Evolutionary conservation across 2,797 vertebrate genomes (phyloP), one percentile per base, ranked within the genome.

Genomic region (Cheirogaleus major): DNA sequence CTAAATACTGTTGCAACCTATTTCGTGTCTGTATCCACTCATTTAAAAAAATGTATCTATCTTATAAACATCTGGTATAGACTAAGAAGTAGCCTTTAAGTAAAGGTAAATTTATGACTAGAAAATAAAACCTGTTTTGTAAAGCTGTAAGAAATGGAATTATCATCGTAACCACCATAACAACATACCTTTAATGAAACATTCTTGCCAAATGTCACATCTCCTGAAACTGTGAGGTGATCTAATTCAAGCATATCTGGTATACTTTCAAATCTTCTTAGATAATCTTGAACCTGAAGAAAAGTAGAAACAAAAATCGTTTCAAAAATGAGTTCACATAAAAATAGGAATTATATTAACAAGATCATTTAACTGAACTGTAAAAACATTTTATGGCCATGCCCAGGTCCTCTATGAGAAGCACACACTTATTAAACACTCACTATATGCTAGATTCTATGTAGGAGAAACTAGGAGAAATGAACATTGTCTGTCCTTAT

Each of bases 161-260:
- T 97, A 96, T 92, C 72, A 72, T 78, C 27, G 18, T 93, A 90
- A 84, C 72, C 78, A 96, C 98, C 27, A 22, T 93, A 90, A 84
- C 72, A 80, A 96, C 98, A 98, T 90, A 99, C 99, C 99, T 99
- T 99, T 97, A 99, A 98, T 23, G 99, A 99, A 95, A 99, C 99
- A 1, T 99, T 99, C 97, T 99, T 99, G 93, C 99, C 99, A 93
- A 99, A 99, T 13, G 99, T 99, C 97, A 99, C 99, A 84, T 99
- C 99, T 97, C 99, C 99, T 27, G 99, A 99, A 96, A 99, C 99
- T 0, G 99, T 99, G 91, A 99, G 99, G 98, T 99, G 99, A 99
- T 99, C 99, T 86, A 99, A 98, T 98, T 99, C 99, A 98, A 99
- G 99, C 99, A 99, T 99, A 98, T 99, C 99, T 2, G 99, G 99